Conservation (phyloP, 2,888 invertebrate species). For the Apomyelois bistriatella region DNA sequence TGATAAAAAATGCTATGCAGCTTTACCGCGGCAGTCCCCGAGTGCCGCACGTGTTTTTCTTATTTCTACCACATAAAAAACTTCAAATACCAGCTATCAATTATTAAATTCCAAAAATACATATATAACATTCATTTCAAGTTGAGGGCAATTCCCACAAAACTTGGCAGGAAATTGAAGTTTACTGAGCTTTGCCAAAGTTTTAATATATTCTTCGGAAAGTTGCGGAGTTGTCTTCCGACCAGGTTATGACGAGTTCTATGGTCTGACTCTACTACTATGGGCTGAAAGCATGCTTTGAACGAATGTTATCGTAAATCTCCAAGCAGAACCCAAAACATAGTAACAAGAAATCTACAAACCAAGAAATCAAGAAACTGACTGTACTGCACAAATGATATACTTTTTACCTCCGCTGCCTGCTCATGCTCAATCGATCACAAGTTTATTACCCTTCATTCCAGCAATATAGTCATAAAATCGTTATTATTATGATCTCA, state of each 20-base stretch:
- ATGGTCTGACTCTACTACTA: slow-evolving; percentile 26
- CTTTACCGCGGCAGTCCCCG: too few species aligned
- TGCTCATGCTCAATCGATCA: slow-evolving; percentile 9
- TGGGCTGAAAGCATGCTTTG: neutral
- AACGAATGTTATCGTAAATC: too few species aligned
- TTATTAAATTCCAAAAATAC: slow-evolving; percentile 30
- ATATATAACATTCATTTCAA: slow-evolving; percentile 22
- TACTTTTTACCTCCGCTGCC: neutral
- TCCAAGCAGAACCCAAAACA: too few species aligned
- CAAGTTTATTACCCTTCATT: slow-evolving; percentile 3
- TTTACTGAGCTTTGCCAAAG: slow-evolving; percentile 70
- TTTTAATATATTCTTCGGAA: slow-evolving; percentile 78
- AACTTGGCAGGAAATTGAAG: slow-evolving; percentile 64
- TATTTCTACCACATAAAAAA: neutral
- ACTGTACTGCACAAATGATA: neutral
- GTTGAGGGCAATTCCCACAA: slow-evolving; percentile 39
- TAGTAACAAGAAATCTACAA: neutral
- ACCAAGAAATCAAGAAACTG: neutral
- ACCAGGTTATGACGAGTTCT: slow-evolving; percentile 63
- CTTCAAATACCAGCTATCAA: neutral
- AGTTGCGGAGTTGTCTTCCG: slow-evolving; percentile 61
- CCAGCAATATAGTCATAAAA: slow-evolving; percentile 37
- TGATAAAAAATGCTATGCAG: too few species aligned
- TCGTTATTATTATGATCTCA: slow-evolving; percentile 38
- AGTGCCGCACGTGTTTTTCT: too few species aligned